phyloP scores from a whole-genome alignment of 2,888 invertebrate genomes.

The Acholoe squamosa region DNA sequence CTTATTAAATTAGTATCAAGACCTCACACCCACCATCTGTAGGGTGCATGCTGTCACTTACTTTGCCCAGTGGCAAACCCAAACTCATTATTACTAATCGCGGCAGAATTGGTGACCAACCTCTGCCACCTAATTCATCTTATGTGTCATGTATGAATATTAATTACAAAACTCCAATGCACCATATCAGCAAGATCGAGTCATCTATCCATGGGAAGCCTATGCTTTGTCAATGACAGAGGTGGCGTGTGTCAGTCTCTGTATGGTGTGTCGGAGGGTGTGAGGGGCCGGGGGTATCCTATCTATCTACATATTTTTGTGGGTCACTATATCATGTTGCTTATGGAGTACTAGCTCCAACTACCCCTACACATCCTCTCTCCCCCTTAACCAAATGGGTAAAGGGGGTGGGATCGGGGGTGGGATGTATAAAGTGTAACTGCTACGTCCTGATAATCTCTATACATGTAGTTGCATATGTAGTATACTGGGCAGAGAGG shows the following conservation, averaged over 20 bases:
- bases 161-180: background rate
- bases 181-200: background rate
- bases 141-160: background rate
- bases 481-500: no score
- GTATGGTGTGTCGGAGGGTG: background rate
- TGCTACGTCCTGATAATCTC: no score
- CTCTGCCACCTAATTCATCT: background rate
- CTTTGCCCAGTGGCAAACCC: background rate
- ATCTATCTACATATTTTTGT: no score
- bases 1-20: conserved; percentile 5
- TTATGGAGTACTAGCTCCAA: no score
- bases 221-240: background rate
- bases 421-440: no score
- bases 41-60: background rate
- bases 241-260: background rate
- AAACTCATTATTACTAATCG: conserved; percentile 35
- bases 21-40: background rate
- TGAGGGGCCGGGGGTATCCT: background rate
- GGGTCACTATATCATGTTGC: no score
- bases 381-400: no score
- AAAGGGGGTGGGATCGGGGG: no score
- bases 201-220: background rate
- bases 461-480: no score
- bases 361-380: no score
- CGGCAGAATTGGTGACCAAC: background rate